These are phyloP conservation scores for Cyrtodaria siliqua DNA, from an alignment of 2,888 invertebrate genomes.

Conservation along the genomic window DNA sequence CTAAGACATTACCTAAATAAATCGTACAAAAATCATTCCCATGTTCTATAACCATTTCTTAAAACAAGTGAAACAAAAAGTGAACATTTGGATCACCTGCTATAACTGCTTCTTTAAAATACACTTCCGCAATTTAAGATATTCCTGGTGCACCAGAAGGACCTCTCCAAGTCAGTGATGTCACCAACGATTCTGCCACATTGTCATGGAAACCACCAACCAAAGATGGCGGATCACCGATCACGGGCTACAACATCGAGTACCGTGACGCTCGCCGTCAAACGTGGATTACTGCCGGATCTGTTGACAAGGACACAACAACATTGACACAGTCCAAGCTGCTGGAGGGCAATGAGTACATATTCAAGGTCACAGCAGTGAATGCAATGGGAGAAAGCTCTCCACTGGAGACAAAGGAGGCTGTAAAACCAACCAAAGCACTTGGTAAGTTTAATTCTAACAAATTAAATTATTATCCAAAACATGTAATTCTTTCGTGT, in stretches of 20 bases:
- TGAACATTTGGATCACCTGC: too few species aligned
- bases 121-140: too few species aligned
- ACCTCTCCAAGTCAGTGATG: constrained; percentile 71
- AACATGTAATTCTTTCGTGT: too few species aligned
- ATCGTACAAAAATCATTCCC: too few species aligned
- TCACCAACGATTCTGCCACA: constrained; percentile 76
- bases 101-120: too few species aligned
- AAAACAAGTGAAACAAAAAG: too few species aligned
- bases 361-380: constrained; percentile 85
- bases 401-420: constrained; percentile 88
- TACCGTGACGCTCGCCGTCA: constrained; percentile 73
- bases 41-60: too few species aligned
- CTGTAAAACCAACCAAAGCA: constrained; percentile 72
- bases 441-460: constrained; percentile 91
- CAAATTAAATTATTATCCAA: too few species aligned
- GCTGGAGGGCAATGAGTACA: constrained; percentile 87
- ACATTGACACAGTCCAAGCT: constrained; percentile 87
- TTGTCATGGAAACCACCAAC: constrained; percentile 83
- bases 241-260: constrained; percentile 84
- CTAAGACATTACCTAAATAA: too few species aligned
- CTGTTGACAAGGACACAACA: constrained; percentile 70
- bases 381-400: constrained; percentile 85
- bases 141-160: constrained; percentile 79
- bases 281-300: constrained; percentile 89
- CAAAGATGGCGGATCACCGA: constrained; percentile 83